Evolutionary conservation across 2,888 invertebrate species (phyloP).

Genomic region (Clitarchus hookeri): DNA sequence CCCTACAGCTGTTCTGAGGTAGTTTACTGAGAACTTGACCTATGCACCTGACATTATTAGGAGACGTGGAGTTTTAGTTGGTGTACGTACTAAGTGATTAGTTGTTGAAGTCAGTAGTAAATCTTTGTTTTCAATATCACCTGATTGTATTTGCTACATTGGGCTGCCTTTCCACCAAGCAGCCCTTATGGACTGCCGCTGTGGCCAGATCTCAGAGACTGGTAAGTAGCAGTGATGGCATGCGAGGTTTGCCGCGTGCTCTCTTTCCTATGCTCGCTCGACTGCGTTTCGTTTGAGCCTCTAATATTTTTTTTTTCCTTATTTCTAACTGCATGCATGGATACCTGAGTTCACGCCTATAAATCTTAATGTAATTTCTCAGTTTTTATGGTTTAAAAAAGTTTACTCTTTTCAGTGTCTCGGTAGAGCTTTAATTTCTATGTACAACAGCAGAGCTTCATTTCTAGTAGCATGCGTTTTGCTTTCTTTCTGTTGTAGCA

Average conservation of each 20-base stretch:
- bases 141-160: conserved; percentile 45
- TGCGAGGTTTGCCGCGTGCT: neutral
- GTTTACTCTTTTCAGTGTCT: too few species aligned
- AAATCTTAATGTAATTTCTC: neutral
- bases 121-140: conserved; percentile 35
- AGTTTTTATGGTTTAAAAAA: neutral
- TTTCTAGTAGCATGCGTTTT: neutral
- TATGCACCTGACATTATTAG: conserved; percentile 10
- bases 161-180: conserved; percentile 46
- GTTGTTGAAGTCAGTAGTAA: conserved; percentile 14
- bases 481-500: neutral
- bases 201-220: conserved; percentile 45
- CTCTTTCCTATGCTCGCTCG: neutral
- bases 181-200: conserved; percentile 46
- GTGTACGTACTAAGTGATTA: conserved; percentile 5
- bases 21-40: neutral
- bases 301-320: neutral
- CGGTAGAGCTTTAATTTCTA: neutral
- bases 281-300: neutral
- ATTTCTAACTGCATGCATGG: too few species aligned
- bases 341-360: neutral
- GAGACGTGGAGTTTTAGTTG: neutral
- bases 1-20: neutral
- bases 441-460: neutral
- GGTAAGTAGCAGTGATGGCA: conserved; percentile 42